Evolutionary conservation across 1,140 invertebrate genomes (phyloP), one percentile per base, ranked within the genome.

Genomic region (Drosophila arawakana): DNA sequence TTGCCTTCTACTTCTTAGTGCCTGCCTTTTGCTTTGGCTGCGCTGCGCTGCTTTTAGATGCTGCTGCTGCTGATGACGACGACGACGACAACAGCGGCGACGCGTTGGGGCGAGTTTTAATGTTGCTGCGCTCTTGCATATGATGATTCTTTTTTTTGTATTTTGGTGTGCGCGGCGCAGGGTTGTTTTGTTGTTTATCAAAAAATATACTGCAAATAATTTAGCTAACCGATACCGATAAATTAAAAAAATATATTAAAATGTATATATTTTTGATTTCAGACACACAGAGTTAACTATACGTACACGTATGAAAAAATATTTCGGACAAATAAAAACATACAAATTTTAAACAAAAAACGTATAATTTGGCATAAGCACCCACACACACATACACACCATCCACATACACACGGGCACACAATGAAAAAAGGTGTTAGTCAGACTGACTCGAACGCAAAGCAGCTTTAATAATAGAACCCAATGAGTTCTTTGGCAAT

Each of bases 101-200:
- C 55, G 65, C 71, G 71, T 73, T 69, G 71, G 65, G 65, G 65
- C 66, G 52, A 58, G 58, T 74, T 74, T 69, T 74, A 71, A 63
- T 71, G 49, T 70, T 74, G 66, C 66, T 74, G 71, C 71, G 63
- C 71, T 73, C 65, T 73, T 68, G 71, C 65, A 73, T 73, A 73
- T 73, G 65, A 62, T 68, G 68, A 68, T 72, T 68, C 44, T 52
- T 50, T 63, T 25, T 35, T 50, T 35, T 25, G 46, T 34, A 9
- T 46, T 49, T 46, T 60, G 37, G 60, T 73, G 49, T 60, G 65
- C 61, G 65, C 57, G 71, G 71, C 71, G 65, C 65, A 73, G 71
- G 57, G 71, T 73, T 73, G 65, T 69, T 73, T 52, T 47, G 49
- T 54, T 73, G 71, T 69, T 73, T 73, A 73, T 61, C 65, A 73